phyloP scores from a whole-genome alignment of 2,888 invertebrate species.

The Apotomis capreana region DNA sequence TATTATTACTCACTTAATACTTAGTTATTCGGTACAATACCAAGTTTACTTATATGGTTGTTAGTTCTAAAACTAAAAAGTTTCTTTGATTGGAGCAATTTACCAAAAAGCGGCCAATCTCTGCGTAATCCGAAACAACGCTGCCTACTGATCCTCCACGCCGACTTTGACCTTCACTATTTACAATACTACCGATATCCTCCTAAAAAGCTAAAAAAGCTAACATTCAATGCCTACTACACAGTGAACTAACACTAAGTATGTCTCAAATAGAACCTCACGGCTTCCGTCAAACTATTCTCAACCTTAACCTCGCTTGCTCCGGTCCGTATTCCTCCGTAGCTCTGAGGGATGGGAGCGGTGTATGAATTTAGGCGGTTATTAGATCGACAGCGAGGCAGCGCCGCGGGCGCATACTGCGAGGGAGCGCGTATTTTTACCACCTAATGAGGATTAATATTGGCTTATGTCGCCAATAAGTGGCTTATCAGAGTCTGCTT shows the following conservation, averaged over 20 bases:
- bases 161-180: no score
- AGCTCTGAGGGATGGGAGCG: no score
- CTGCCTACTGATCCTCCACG: no score
- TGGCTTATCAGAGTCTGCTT: not conserved
- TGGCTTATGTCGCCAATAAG: not conserved
- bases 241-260: not conserved
- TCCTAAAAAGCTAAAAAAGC: no score
- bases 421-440: not conserved
- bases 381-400: not conserved
- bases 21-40: no score
- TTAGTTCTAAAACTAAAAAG: no score
- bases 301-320: not conserved
- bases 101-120: no score
- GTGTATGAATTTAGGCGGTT: slow-evolving; percentile 1
- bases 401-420: not conserved
- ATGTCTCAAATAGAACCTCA: not conserved
- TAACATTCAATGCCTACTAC: not conserved
- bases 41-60: no score
- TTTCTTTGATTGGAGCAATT: no score
- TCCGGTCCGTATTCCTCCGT: not conserved
- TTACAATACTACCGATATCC: no score
- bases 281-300: not conserved
- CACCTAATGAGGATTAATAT: slow-evolving; percentile 3
- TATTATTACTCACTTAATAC: no score
- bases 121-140: no score